phyloP scores from a whole-genome alignment of 2,797 vertebrate species.

The Leptoclinus maculatus region DNA sequence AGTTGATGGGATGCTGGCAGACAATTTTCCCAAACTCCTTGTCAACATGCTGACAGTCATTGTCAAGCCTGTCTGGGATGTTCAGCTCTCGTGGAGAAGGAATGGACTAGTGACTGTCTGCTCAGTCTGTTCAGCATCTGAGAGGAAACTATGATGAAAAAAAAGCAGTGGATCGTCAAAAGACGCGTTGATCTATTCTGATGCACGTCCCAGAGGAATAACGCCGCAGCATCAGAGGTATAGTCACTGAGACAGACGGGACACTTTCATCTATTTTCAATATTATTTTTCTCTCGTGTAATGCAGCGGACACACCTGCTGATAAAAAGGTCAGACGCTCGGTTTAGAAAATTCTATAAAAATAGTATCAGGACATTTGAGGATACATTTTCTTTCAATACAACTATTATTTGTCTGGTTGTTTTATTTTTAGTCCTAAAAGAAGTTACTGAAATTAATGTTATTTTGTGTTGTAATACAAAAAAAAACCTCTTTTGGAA shows the following conservation, averaged over 20 bases:
- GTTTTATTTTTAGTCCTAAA: conserved; percentile 41
- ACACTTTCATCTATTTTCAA: conserved; percentile 64
- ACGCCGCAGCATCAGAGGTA: conserved; percentile 29
- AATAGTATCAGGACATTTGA: conserved; percentile 51
- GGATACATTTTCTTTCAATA: conserved; percentile 20
- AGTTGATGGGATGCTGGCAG: conserved; percentile 41
- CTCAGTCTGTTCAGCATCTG: conserved; percentile 52
- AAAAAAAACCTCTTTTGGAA: not conserved
- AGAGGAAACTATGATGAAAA: conserved; percentile 10
- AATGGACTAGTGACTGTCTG: conserved; percentile 51
- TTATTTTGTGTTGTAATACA: not conserved
- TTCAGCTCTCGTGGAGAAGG: conserved; percentile 50
- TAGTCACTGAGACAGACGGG: conserved; percentile 25
- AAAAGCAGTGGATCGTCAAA: conserved; percentile 54
- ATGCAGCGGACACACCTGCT: conserved; percentile 17
- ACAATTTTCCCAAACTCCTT: conserved; percentile 51
- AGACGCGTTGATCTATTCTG: conserved; percentile 63
- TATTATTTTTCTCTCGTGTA: conserved; percentile 32
- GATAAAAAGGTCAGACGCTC: conserved; percentile 35
- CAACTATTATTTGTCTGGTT: not conserved
- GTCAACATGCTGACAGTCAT: conserved; percentile 36
- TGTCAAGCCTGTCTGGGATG: conserved; percentile 57
- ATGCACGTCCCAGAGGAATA: conserved; percentile 53
- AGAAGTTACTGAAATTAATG: not conserved
- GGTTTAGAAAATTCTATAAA: conserved; percentile 41